Percentiles rank a stretch among this genome's conserved stretches.
These are phyloP conservation scores for Zaprionus capensis DNA, from an alignment of 1,140 invertebrate genomes.

Conservation along the genomic window DNA sequence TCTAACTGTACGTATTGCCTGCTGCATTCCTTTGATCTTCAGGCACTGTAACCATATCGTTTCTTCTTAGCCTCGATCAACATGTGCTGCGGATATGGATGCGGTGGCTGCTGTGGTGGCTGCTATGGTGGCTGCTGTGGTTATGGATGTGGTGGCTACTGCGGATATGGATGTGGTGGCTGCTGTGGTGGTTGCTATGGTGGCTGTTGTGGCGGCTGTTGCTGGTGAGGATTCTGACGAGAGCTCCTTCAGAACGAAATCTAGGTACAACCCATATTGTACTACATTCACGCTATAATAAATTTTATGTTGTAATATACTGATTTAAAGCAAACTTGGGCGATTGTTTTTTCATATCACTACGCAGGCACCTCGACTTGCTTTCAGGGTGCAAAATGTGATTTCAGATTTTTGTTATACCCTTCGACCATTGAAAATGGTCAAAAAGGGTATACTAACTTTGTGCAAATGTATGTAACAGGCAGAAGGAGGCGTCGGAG, in stretches of 20 bases:
- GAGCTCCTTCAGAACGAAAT: constrained; percentile 22
- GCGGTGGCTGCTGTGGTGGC: not conserved
- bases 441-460: too few species aligned
- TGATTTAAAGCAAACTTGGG: not conserved
- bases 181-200: constrained; percentile 3
- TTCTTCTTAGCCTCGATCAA: not conserved
- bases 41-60: too few species aligned
- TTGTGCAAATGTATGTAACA: too few species aligned
- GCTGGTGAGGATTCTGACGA: not conserved
- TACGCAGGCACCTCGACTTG: too few species aligned
- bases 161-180: constrained; percentile 7
- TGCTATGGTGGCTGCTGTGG: not conserved
- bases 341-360: too few species aligned
- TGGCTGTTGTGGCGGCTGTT: not conserved
- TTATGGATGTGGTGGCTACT: not conserved
- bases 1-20: not conserved
- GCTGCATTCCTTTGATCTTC: not conserved
- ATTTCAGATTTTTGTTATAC: too few species aligned
- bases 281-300: not conserved
- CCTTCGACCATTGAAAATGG: too few species aligned
- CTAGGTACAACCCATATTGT: not conserved
- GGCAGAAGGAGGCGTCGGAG: too few species aligned
- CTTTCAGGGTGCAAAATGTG: too few species aligned
- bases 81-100: not conserved
- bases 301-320: not conserved